Evolutionary conservation across 2,113 vertebrate species (phyloP).

Genomic region (Rynchops niger): DNA sequence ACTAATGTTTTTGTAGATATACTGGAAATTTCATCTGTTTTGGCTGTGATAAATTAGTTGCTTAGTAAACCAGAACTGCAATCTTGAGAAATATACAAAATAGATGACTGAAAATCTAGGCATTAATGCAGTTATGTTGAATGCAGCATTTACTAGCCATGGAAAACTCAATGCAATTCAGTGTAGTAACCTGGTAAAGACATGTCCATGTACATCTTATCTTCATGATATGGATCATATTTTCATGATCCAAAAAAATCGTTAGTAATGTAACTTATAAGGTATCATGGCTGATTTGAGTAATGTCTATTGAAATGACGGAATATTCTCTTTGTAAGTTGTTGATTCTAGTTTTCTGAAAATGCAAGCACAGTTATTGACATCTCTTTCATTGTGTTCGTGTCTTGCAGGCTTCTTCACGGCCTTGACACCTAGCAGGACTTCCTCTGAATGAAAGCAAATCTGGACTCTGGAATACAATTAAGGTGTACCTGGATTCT

Average conservation of each 20-base stretch:
- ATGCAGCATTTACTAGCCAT: neutral
- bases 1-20: neutral
- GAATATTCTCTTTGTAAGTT: neutral
- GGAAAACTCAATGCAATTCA: neutral
- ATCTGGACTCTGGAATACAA: neutral
- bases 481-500: neutral
- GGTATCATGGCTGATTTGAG: neutral
- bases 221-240: neutral
- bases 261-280: neutral
- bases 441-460: neutral
- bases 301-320: neutral
- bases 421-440: neutral
- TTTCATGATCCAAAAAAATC: neutral
- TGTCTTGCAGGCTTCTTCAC: neutral
- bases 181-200: neutral
- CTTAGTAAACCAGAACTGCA: neutral
- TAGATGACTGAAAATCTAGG: neutral
- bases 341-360: neutral
- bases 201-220: fast-evolving
- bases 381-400: neutral
- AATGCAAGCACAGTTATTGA: too few species aligned
- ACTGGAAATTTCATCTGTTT: neutral
- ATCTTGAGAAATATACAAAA: neutral
- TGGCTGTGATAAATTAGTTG: neutral
- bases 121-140: fast-evolving